Evolutionary conservation across 2,113 vertebrate species (phyloP).

Genomic region (Halichoeres trimaculatus): DNA sequence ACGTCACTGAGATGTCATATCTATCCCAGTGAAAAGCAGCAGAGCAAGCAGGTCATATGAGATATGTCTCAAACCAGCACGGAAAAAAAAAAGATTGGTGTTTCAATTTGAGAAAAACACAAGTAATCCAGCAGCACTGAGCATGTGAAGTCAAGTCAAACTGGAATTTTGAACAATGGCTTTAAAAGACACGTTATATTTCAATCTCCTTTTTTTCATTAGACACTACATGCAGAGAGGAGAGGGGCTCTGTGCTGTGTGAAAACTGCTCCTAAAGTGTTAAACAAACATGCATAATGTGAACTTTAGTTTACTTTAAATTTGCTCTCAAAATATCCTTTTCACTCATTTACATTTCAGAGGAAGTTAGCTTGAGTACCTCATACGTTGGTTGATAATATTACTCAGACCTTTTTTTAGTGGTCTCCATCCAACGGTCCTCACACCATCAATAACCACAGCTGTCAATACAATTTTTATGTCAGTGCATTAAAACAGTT

Average conservation of each 20-base stretch:
- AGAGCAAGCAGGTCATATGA: conserved; percentile 77
- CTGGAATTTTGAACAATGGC: conserved; percentile 25
- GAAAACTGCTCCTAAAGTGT: background rate
- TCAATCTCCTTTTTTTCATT: conserved; percentile 28
- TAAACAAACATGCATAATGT: background rate
- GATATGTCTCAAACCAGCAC: conserved; percentile 72
- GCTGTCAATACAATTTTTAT: conserved; percentile 69
- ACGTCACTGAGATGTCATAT: conserved; percentile 75
- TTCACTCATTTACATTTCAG: background rate
- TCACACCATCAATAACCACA: conserved; percentile 41
- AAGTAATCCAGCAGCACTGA: conserved; percentile 58
- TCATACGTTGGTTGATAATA: background rate
- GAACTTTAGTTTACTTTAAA: background rate
- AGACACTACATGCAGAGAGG: background rate
- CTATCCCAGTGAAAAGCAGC: conserved; percentile 77
- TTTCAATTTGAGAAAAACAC: conserved; percentile 68
- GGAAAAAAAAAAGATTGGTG: conserved; percentile 62
- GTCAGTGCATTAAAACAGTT: conserved; percentile 59
- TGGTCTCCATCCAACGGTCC: conserved; percentile 12
- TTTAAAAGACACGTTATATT: conserved; percentile 40
- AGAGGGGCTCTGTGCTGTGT: background rate
- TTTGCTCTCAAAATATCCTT: background rate
- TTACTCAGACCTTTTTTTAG: conserved; percentile 7
- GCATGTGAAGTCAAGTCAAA: conserved; percentile 54
- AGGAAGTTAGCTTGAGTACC: conserved; percentile 8